Evolutionary conservation across 2,113 vertebrate species (phyloP), one percentile per base, ranked within the genome.

Genomic region (Chionis minor): DNA sequence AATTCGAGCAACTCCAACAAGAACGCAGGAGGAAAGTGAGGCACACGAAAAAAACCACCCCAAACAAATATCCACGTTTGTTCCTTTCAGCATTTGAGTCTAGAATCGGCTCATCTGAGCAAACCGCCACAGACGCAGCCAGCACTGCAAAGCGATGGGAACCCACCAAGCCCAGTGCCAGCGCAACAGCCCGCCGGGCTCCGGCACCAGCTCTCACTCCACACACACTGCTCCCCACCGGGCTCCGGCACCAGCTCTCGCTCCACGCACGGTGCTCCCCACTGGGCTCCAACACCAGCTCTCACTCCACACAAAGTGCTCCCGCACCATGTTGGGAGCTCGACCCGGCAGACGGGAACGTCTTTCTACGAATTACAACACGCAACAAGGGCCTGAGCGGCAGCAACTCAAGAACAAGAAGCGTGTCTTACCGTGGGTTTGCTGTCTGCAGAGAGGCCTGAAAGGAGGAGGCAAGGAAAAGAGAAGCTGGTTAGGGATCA

Each of bases 391-490:
- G 59, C 35, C 59, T 2, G 42, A 30, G 5, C 24, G 33, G 44
- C 20, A 44, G n/a, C 4, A 42, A 52, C 5, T 5, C 47, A 4
- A 42, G 47, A 62, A 30, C 27, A 65, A 58, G 84, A n/a, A 75
- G 74, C 24, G 2, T 42, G 81, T 78, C 98, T 97, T 98, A 98
- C 98, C 97, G 79, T 91, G 81, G 98, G 96, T 61, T 98, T 98
- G 88, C 82, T 85, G 61, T 98, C 98, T 90, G 97, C 87, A 16
- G 96, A 96, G 59, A 98, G 91, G 49, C 97, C 98, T 98, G 91
- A 24, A 91, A 88, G 0, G 6, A 35, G 44, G 55, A 66, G 44
- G 54, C 20, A 54, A 82, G 51, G 44, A 28, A 20, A 61, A 56
- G 33, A 75, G 81, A 62, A 24, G 40, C 40, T 73, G 10, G 49